Evolutionary conservation across 2,888 invertebrate genomes (phyloP).

Genomic region (Cyaniris semiargus): DNA sequence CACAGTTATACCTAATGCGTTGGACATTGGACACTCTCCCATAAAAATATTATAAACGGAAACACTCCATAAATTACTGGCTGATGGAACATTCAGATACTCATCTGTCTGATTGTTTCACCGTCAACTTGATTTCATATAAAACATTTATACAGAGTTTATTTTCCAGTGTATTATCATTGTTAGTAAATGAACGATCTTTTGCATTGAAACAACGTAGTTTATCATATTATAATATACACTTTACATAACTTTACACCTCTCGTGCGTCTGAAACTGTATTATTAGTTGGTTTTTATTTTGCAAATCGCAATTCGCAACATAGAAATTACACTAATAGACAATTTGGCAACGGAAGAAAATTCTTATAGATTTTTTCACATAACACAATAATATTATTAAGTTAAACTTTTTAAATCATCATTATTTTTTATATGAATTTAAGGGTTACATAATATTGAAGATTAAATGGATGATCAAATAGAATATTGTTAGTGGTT

Average conservation of each 20-base stretch:
- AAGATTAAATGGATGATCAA: neutral
- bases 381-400: too few species aligned
- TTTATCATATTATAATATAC: neutral
- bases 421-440: too few species aligned
- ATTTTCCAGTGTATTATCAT: neutral
- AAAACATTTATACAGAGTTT: neutral
- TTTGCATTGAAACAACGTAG: slow-evolving; percentile 3
- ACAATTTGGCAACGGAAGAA: too few species aligned
- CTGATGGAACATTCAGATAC: neutral
- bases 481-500: neutral
- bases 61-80: slow-evolving; percentile 3
- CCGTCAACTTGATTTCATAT: neutral
- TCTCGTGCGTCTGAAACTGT: neutral
- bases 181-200: neutral
- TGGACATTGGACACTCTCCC: neutral
- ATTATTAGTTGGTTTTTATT: neutral
- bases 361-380: too few species aligned
- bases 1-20: neutral
- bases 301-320: neutral
- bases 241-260: neutral
- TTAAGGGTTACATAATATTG: too few species aligned
- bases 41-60: slow-evolving; percentile 26
- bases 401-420: too few species aligned
- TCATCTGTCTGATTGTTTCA: slow-evolving; percentile 7
- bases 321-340: neutral